phyloP scores from a whole-genome alignment of 1,140 invertebrate genomes.

The Onthophagus taurus region DNA sequence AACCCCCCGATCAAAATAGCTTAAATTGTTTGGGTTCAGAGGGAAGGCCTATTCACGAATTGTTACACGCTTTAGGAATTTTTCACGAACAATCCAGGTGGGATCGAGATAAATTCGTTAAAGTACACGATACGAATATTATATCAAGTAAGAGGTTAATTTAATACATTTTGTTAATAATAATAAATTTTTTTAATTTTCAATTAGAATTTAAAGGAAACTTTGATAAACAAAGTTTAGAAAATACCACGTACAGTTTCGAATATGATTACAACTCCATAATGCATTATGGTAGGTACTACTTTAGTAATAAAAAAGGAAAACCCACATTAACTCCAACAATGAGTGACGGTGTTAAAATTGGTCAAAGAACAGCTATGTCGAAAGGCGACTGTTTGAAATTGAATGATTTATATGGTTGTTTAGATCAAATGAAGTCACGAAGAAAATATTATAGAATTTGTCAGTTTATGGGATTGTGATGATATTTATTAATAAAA shows the following conservation, averaged over 20 bases:
- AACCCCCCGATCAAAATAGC: slow-evolving; percentile 47
- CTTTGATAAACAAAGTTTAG: slow-evolving; percentile 51
- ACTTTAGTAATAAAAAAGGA: slow-evolving; percentile 43
- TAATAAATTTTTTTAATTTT: slow-evolving; percentile 28
- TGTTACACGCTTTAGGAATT: slow-evolving; percentile 55
- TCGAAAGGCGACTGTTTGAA: slow-evolving; percentile 61
- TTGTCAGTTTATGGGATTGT: slow-evolving; percentile 50
- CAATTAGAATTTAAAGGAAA: slow-evolving; percentile 49
- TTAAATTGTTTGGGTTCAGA: slow-evolving; percentile 51
- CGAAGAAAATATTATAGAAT: slow-evolving; percentile 52
- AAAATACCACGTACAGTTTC: slow-evolving; percentile 51
- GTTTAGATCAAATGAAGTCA: slow-evolving; percentile 42
- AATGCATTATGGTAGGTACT: slow-evolving; percentile 61
- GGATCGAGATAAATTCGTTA: slow-evolving; percentile 51
- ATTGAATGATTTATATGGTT: slow-evolving; percentile 60
- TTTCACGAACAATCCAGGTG: slow-evolving; percentile 56
- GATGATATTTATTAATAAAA: slow-evolving; percentile 15
- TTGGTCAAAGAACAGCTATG: slow-evolving; percentile 51
- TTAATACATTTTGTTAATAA: not conserved
- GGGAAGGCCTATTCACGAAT: slow-evolving; percentile 55
- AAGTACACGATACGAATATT: slow-evolving; percentile 47
- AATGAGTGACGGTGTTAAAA: slow-evolving; percentile 36
- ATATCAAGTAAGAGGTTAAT: slow-evolving; percentile 39
- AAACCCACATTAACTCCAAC: slow-evolving; percentile 54
- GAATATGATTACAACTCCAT: slow-evolving; percentile 65